Percentiles rank a stretch among this genome's conserved stretches.
These are phyloP conservation scores for Oscheius onirici DNA, from an alignment of 2,888 invertebrate species.

Conservation along the genomic window DNA sequence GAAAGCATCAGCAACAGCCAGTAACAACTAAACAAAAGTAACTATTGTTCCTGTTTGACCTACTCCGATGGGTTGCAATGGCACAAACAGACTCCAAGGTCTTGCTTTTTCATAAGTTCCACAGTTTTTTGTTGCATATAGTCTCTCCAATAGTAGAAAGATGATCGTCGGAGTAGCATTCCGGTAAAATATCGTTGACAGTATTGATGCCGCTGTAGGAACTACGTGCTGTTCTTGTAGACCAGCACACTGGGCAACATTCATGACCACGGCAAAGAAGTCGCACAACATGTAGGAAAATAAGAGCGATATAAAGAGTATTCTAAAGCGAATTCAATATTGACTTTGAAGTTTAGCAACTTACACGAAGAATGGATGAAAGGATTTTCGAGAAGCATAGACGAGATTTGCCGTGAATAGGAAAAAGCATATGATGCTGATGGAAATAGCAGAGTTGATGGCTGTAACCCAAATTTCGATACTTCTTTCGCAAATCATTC, in stretches of 20 bases:
- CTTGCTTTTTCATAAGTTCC: conserved; percentile 14
- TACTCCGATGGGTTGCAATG: conserved; percentile 20
- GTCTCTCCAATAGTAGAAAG: conserved; percentile 14
- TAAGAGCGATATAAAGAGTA: conserved; percentile 13
- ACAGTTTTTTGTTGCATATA: conserved; percentile 21
- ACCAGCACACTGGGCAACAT: conserved; percentile 12
- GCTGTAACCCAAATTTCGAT: conserved; percentile 20
- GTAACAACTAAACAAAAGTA: conserved; percentile 3
- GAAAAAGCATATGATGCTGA: conserved; percentile 20
- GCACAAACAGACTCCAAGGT: conserved; percentile 19
- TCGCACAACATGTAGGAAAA: conserved; percentile 16
- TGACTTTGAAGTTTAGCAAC: background rate
- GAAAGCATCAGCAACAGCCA: conserved; percentile 11
- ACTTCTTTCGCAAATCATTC: conserved; percentile 20
- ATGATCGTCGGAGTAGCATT: conserved; percentile 28
- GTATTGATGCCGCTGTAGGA: background rate
- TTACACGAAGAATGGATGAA: conserved; percentile 31
- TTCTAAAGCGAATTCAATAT: background rate
- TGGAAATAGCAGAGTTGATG: conserved; percentile 15
- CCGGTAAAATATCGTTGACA: conserved; percentile 15
- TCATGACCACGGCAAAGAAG: conserved; percentile 6
- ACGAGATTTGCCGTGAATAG: conserved; percentile 1
- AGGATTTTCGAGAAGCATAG: background rate
- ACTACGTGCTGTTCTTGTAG: background rate
- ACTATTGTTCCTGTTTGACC: background rate